These are phyloP conservation scores for Hymenopus coronatus DNA, from an alignment of 2,888 invertebrate genomes.

Conservation along the genomic window DNA sequence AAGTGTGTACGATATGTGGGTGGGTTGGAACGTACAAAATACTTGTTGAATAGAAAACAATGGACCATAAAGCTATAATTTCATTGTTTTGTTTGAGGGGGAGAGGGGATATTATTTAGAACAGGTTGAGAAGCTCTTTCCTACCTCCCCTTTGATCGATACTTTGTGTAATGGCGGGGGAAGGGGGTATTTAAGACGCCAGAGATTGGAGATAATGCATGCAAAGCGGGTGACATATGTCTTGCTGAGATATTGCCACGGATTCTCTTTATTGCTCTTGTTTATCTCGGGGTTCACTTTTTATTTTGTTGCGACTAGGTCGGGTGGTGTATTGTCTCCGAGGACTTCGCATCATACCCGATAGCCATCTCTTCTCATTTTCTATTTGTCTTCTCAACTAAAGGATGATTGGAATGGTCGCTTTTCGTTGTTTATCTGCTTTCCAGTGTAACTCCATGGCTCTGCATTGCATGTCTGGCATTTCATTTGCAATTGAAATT, in stretches of 20 bases:
- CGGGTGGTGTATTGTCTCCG: not conserved
- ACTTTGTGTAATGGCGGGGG: not conserved
- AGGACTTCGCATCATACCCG: not conserved
- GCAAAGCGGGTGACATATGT: not conserved
- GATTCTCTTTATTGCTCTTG: not conserved
- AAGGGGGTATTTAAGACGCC: not conserved
- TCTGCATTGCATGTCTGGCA: not conserved
- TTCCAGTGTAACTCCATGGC: not conserved
- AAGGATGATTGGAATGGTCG: not conserved
- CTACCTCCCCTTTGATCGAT: not conserved
- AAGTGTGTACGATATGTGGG: not conserved
- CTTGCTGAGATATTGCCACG: not conserved
- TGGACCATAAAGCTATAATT: slow-evolving; percentile 29
- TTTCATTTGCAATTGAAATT: not conserved
- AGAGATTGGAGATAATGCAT: not conserved
- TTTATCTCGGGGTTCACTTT: not conserved
- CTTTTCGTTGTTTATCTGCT: not conserved
- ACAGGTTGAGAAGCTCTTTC: not conserved
- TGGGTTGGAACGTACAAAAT: not conserved
- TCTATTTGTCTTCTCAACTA: not conserved
- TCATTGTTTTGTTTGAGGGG: slow-evolving; percentile 21
- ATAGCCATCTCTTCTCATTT: not conserved
- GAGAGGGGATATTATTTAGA: not conserved
- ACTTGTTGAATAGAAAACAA: slow-evolving; percentile 28
- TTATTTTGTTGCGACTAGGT: not conserved